Conservation (phyloP, 2,888 invertebrate species). For the Subacronicta megacephala region DNA sequence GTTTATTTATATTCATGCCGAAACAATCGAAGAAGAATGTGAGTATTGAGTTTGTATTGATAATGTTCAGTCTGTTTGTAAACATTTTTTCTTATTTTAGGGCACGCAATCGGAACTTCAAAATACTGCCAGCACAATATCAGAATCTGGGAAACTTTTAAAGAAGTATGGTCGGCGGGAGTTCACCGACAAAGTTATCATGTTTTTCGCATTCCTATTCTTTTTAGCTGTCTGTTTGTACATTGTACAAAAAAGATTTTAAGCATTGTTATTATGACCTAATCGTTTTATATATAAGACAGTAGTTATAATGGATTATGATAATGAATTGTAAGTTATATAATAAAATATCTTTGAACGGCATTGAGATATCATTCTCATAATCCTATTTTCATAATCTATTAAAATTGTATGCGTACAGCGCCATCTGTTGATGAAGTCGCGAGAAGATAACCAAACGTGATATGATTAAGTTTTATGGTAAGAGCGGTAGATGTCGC, state of each 20-base stretch:
- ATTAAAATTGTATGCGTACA: neutral
- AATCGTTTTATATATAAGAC: slow-evolving; percentile 47
- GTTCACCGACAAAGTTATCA: slow-evolving; percentile 97
- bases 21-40: too few relatives aligned
- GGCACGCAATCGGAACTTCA: slow-evolving; percentile 95
- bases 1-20: too few relatives aligned
- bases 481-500: slow-evolving; percentile 24
- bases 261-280: slow-evolving; percentile 45
- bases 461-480: neutral
- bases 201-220: slow-evolving; percentile 96
- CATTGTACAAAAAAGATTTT: slow-evolving; percentile 97
- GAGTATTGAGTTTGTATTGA: too few relatives aligned
- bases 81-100: slow-evolving; percentile 63
- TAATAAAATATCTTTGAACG: slow-evolving; percentile 43
- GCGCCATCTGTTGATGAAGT: slow-evolving; percentile 35
- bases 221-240: slow-evolving; percentile 97
- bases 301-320: slow-evolving; percentile 50
- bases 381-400: neutral
- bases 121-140: slow-evolving; percentile 95
- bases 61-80: too few relatives aligned
- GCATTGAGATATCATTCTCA: neutral
- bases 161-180: slow-evolving; percentile 98
- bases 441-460: too few relatives aligned
- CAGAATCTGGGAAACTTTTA: slow-evolving; percentile 96
- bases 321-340: slow-evolving; percentile 45